Conservation (phyloP, 2,888 invertebrate species). For the Eueremaeus valkanovi region DNA sequence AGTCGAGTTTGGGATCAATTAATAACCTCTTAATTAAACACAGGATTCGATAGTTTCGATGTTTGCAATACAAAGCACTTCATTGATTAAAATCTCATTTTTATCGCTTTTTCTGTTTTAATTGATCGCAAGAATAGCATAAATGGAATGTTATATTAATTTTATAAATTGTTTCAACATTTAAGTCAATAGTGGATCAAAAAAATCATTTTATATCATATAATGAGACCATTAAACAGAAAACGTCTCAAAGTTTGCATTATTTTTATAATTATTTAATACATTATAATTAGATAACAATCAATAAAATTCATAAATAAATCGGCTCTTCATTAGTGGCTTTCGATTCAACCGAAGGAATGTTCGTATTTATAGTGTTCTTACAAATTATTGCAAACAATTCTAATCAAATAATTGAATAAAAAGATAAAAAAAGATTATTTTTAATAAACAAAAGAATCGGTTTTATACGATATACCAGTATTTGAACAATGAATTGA, state of each 20-base stretch:
- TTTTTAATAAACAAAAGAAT: too few relatives aligned
- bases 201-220: background rate
- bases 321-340: conserved; percentile 4
- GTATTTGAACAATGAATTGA: too few relatives aligned
- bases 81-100: background rate
- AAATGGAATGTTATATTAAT: background rate
- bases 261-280: background rate
- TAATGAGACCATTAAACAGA: background rate
- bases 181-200: background rate
- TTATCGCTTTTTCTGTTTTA: background rate
- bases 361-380: background rate
- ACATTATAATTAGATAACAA: background rate
- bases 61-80: conserved; percentile 29
- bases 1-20: background rate
- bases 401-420: background rate
- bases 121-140: background rate
- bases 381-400: background rate
- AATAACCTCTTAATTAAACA: background rate
- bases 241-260: background rate
- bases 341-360: background rate
- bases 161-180: background rate
- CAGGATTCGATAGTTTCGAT: conserved; percentile 14
- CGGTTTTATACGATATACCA: too few relatives aligned
- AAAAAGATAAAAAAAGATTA: too few relatives aligned
- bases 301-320: background rate